Percentiles rank a stretch among this genome's conserved stretches.
phyloP scores from a whole-genome alignment of 2,888 invertebrate species.

The Lepidocyrtoides sp. region DNA sequence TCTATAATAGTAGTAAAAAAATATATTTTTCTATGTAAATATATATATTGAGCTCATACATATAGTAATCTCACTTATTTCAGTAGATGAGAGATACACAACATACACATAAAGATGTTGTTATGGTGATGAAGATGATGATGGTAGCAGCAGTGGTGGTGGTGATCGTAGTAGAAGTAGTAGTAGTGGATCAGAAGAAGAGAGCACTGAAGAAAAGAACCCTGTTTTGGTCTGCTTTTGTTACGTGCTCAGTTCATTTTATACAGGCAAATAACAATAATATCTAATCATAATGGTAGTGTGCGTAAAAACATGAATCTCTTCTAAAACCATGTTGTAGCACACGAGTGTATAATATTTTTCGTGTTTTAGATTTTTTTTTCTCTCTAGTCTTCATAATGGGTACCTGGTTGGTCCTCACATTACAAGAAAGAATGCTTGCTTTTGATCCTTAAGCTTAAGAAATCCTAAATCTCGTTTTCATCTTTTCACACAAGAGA shows the following conservation, averaged over 20 bases:
- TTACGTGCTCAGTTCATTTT: constrained; percentile 23
- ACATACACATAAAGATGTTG: constrained; percentile 35
- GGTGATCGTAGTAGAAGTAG: constrained; percentile 11
- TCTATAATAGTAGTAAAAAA: too few species aligned
- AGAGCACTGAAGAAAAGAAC: constrained; percentile 39
- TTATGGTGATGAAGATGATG: neutral
- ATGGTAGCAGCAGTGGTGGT: constrained; percentile 11
- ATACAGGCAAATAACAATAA: neutral
- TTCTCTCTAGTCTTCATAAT: neutral
- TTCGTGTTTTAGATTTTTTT: constrained; percentile 19
- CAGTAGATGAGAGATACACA: neutral
- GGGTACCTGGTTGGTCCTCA: neutral
- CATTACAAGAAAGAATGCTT: neutral
- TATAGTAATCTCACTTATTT: neutral
- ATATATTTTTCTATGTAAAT: too few species aligned
- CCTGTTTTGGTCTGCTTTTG: constrained; percentile 41
- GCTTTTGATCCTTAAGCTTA: constrained; percentile 49
- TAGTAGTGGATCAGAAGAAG: constrained; percentile 39
- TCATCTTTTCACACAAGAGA: constrained; percentile 49
- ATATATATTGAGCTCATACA: neutral
- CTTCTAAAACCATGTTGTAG: constrained; percentile 28
- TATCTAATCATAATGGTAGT: constrained; percentile 3
- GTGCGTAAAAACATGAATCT: constrained; percentile 12
- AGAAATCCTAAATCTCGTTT: constrained; percentile 47
- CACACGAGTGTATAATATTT: constrained; percentile 15